A percentile compares a stretch with the other conserved stretches of the same genome.
phyloP scores from a whole-genome alignment of 2,797 vertebrate genomes.

The Gephyroberyx darwinii region DNA sequence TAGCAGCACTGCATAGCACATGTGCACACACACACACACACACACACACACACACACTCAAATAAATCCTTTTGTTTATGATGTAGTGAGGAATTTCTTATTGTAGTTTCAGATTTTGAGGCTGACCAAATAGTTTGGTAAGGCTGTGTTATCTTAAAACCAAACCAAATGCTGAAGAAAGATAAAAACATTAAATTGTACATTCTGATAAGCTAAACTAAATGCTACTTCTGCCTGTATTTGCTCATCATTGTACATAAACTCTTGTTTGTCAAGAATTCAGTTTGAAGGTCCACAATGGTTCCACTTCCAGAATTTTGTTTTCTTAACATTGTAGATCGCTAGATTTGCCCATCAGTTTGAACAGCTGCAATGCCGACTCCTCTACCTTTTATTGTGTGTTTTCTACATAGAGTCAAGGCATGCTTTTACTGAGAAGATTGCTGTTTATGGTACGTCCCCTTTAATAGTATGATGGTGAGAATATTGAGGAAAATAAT shows the following conservation, averaged over 20 bases:
- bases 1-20: slow-evolving; percentile 10
- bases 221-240: background rate
- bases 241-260: background rate
- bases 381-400: background rate
- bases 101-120: no score
- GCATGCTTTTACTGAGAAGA: background rate
- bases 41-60: no score
- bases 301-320: background rate
- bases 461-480: slow-evolving; percentile 6
- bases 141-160: no score
- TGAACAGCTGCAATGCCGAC: background rate
- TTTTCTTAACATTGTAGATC: background rate
- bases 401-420: background rate
- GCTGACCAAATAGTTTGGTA: no score
- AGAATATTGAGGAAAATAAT: slow-evolving; percentile 11
- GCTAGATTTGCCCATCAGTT: background rate
- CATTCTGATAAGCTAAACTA: no score
- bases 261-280: background rate
- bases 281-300: background rate
- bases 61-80: no score
- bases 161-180: no score
- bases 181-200: no score
- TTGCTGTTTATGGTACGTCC: slow-evolving; percentile 3
- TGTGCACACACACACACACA: background rate
- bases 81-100: no score